Percentiles rank a stretch among this genome's conserved stretches.
Evolutionary conservation across 1,140 invertebrate genomes (phyloP).

Genomic region (Drosophila ohnishii): DNA sequence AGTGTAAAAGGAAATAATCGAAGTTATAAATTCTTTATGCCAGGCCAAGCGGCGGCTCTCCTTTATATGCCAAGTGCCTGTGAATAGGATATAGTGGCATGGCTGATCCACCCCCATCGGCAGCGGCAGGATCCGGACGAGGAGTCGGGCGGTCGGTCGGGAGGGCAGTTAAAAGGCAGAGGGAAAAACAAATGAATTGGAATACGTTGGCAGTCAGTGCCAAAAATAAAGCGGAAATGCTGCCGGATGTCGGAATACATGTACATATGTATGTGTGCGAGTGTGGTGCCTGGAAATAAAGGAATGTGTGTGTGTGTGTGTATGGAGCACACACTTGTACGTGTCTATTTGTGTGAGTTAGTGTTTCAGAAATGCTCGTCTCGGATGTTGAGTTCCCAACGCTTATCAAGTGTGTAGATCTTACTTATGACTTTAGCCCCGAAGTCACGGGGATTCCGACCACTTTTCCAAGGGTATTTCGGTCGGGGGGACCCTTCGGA

Average conservation of each 20-base stretch:
- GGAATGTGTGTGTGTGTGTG: constrained; percentile 29
- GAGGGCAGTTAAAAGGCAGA: constrained; percentile 64
- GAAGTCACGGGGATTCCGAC: constrained; percentile 4
- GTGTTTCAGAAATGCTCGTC: constrained; percentile 75
- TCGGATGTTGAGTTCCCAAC: constrained; percentile 75
- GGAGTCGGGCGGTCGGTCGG: not conserved
- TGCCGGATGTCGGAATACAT: constrained; percentile 55
- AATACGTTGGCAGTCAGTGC: constrained; percentile 67
- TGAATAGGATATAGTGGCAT: constrained; percentile 19
- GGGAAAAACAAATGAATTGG: constrained; percentile 79
- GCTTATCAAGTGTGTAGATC: constrained; percentile 80
- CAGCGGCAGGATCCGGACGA: not conserved
- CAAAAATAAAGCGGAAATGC: constrained; percentile 75
- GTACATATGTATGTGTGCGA: constrained; percentile 11
- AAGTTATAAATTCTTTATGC: constrained; percentile 81
- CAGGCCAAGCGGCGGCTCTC: constrained; percentile 34
- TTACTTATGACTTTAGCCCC: constrained; percentile 76
- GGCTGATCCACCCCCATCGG: not conserved
- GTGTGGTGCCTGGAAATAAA: constrained; percentile 10
- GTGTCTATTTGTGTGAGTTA: constrained; percentile 80
- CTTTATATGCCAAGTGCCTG: constrained; percentile 45
- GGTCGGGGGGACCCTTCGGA: not conserved
- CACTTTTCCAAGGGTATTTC: not conserved
- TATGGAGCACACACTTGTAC: constrained; percentile 36
- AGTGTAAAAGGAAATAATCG: constrained; percentile 80